Evolutionary conservation across 2,113 vertebrate species (phyloP), one percentile per base, ranked within the genome.

Genomic region (Phasianus colchicus): DNA sequence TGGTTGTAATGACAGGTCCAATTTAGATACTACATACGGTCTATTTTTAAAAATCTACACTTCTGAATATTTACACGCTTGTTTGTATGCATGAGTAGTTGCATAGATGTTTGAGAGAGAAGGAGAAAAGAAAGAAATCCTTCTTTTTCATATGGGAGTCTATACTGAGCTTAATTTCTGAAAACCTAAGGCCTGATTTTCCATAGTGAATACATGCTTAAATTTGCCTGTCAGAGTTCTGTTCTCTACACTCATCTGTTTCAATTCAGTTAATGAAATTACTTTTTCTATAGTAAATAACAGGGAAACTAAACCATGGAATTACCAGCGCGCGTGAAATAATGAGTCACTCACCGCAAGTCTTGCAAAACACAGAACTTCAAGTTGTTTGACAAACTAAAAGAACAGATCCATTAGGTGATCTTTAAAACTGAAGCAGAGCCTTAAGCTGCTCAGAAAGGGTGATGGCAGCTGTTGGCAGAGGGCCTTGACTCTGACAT

Each of bases 261-360:
- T 92, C 79, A 86, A 88, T 88, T 72, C 90, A 77, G 76, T 77
- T 93, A 93, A 95, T 74, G 48, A 80, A 93, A 80, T 77, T 80
- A 80, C 45, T 54, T 78, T 87, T 86, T 71, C 38, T 77, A 69
- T 40, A 79, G 90, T 69, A 96, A 94, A 86, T 90, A 91, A 83
- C 75, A 93, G 16, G 34, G 61, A 65, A 86, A 90, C 91, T 92
- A 81, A 67, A 43, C 85, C 55, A 73, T 61, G 40, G 50, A 87
- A 63, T 84, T 90, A 93, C 72, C 70, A 89, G 77, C 69, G 87
- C 77, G 52, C 52, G 52, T 54, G 86, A 74, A 88, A 94, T 90
- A 93, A 93, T 47, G 38, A 93, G 93, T 92, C 69, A 65, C 22
- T 50, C 48, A 4, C 34, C 3, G 34, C 67, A 58, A 91, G 80